phyloP scores from a whole-genome alignment of 2,888 invertebrate genomes.

The Lydus trimaculatus region DNA sequence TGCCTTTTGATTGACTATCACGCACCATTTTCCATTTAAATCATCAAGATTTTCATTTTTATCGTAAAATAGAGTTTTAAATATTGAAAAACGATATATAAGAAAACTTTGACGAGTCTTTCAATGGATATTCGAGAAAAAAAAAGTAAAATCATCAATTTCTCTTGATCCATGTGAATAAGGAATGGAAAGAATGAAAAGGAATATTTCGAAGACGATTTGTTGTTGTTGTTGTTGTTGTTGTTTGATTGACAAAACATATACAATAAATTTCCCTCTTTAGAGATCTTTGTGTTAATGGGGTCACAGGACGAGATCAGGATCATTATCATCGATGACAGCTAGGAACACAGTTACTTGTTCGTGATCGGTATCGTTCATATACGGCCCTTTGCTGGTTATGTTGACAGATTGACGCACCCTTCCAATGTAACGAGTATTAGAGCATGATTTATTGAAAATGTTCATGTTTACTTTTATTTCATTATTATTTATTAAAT shows the following conservation, averaged over 20 bases:
- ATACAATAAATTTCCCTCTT: slow-evolving; percentile 13
- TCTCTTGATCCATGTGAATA: neutral
- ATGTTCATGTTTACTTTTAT: slow-evolving; percentile 25
- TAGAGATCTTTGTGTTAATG: slow-evolving; percentile 44
- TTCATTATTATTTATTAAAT: no score
- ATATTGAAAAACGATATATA: neutral
- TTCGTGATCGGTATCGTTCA: slow-evolving; percentile 38
- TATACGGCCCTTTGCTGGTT: slow-evolving; percentile 22
- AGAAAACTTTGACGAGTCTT: neutral
- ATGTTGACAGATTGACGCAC: slow-evolving; percentile 45
- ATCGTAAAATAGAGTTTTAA: neutral
- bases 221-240: neutral
- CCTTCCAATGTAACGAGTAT: slow-evolving; percentile 40
- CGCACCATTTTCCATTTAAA: slow-evolving; percentile 35
- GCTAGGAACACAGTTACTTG: slow-evolving; percentile 33
- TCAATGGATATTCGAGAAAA: neutral
- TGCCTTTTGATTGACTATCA: slow-evolving; percentile 49
- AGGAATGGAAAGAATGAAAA: neutral
- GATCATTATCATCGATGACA: slow-evolving; percentile 47
- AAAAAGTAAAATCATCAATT: neutral
- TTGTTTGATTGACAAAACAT: neutral
- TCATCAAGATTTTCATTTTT: no score
- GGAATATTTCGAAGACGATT: neutral
- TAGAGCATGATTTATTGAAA: slow-evolving; percentile 44
- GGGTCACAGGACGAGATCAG: slow-evolving; percentile 40